These are phyloP conservation scores for Zoroaster sp. DNA, from an alignment of 53 echinoderm and acorn worm species.

Conservation along the genomic window DNA sequence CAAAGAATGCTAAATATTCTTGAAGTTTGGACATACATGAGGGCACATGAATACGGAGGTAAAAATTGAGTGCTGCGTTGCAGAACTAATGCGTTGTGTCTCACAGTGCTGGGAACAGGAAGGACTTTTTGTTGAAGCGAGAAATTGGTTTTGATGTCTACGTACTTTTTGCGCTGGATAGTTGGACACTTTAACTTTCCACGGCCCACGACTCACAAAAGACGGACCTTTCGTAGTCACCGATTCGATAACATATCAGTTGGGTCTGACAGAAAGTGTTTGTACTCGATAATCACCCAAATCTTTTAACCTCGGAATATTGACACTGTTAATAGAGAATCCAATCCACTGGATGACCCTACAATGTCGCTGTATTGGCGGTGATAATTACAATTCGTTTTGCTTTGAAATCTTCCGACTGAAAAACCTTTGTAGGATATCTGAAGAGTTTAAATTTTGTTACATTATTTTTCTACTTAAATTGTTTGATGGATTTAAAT, in stretches of 20 bases:
- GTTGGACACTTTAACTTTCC: conserved; percentile 24
- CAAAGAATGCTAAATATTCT: conserved; percentile 22
- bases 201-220: conserved; percentile 38
- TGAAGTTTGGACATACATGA: neutral
- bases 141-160: conserved; percentile 26
- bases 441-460: too few relatives aligned
- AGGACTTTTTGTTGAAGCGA: conserved; percentile 31
- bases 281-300: neutral
- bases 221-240: neutral
- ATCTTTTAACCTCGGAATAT: neutral
- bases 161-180: neutral
- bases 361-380: neutral
- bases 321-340: neutral
- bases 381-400: too few relatives aligned
- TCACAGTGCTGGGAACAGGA: neutral
- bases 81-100: conserved; percentile 26
- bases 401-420: too few relatives aligned
- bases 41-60: neutral
- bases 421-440: too few relatives aligned
- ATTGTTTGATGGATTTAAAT: too few relatives aligned
- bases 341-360: neutral
- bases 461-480: too few relatives aligned
- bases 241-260: neutral
- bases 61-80: neutral
- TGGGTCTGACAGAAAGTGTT: neutral